These are phyloP conservation scores for Ranitomeya variabilis DNA, from an alignment of 2,113 vertebrate species.

Conservation along the genomic window DNA sequence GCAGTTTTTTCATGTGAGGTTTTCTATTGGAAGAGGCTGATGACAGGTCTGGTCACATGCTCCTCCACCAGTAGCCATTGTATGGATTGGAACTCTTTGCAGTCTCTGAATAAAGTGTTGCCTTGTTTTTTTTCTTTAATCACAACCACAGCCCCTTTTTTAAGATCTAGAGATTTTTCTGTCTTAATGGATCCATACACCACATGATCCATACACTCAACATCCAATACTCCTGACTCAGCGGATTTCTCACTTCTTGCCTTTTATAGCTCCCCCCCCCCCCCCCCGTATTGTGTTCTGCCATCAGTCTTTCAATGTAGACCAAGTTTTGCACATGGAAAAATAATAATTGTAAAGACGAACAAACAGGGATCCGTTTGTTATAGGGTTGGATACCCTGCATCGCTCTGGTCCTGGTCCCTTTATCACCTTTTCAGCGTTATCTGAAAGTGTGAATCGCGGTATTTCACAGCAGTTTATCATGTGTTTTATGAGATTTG, in stretches of 20 bases:
- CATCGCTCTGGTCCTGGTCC: neutral
- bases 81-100: too few relatives aligned
- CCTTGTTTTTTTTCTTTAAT: too few relatives aligned
- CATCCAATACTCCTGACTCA: neutral
- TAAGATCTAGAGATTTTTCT: too few relatives aligned
- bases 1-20: too few relatives aligned
- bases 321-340: neutral
- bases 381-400: neutral
- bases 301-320: neutral
- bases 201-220: neutral
- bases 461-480: slow-evolving; percentile 20
- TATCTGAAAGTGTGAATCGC: slow-evolving; percentile 15
- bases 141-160: too few relatives aligned
- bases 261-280: neutral
- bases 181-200: too few relatives aligned
- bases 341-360: neutral
- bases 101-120: too few relatives aligned
- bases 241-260: neutral
- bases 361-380: neutral
- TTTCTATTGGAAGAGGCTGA: too few relatives aligned
- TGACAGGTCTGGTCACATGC: too few relatives aligned
- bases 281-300: neutral
- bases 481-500: slow-evolving; percentile 8
- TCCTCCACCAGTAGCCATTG: too few relatives aligned
- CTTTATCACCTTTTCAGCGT: neutral